A percentile compares a stretch with the other conserved stretches of the same genome.
These are phyloP conservation scores for Platysteira castanea DNA, from an alignment of 2,113 vertebrate genomes.

Conservation along the genomic window DNA sequence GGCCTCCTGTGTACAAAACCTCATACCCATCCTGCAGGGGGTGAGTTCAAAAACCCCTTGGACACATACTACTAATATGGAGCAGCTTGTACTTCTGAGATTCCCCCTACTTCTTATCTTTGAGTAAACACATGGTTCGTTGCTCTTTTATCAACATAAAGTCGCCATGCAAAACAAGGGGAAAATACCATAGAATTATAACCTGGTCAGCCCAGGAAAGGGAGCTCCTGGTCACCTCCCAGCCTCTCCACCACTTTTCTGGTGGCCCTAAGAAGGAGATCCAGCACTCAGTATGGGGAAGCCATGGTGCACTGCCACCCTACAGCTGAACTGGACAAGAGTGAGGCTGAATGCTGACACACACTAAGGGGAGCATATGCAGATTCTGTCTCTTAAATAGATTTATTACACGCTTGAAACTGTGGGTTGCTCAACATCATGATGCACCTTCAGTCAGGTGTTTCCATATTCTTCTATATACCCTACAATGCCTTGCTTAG, in stretches of 20 bases:
- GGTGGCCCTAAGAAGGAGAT: not conserved
- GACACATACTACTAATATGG: fast-evolving
- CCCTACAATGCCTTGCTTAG: not conserved
- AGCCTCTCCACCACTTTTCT: not conserved
- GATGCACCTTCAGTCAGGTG: not conserved
- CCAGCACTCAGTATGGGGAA: not conserved
- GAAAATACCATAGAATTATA: not conserved
- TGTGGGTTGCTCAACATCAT: not conserved
- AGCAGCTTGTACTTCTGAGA: not conserved
- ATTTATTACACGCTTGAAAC: not conserved
- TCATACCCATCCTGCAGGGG: not conserved
- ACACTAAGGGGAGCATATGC: not conserved
- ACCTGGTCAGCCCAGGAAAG: not conserved
- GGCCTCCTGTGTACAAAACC: not conserved
- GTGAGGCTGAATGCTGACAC: not conserved
- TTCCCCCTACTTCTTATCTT: not conserved
- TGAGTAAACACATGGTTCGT: not conserved
- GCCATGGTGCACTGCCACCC: not conserved
- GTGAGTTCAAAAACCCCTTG: not conserved
- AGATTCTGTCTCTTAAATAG: not conserved
- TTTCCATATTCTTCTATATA: not conserved
- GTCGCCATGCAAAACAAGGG: fast-evolving
- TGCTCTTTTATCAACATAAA: not conserved
- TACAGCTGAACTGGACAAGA: fast-evolving
- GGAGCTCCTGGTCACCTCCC: not conserved